Evolutionary conservation across 2,113 vertebrate genomes (phyloP).

Genomic region (Rhombomys opimus): DNA sequence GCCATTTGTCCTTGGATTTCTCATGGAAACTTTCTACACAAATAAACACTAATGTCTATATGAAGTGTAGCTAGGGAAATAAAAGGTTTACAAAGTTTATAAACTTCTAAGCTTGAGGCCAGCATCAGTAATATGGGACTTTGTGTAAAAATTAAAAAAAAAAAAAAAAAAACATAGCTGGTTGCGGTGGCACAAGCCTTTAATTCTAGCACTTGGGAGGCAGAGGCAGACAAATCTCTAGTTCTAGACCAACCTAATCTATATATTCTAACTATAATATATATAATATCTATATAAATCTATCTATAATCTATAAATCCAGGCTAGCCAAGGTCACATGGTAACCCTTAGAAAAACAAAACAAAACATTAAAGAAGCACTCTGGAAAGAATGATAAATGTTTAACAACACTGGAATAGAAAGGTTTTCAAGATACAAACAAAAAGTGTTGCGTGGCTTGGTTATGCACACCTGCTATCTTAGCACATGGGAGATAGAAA

Average conservation of each 20-base stretch:
- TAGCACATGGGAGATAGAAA: neutral
- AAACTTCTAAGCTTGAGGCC: neutral
- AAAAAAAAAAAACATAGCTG: neutral
- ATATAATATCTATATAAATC: too few species aligned
- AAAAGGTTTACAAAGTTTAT: slow-evolving; percentile 11
- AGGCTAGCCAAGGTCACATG: neutral
- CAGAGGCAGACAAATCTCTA: neutral
- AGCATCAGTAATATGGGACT: neutral
- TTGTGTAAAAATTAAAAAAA: neutral
- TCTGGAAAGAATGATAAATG: neutral
- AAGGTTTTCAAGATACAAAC: neutral
- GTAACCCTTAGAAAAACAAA: neutral
- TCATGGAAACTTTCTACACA: neutral
- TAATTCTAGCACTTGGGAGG: neutral
- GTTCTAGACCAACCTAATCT: neutral
- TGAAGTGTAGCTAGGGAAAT: neutral
- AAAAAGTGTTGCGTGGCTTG: neutral
- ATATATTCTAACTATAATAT: neutral
- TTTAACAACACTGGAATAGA: slow-evolving; percentile 4
- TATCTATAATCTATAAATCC: neutral
- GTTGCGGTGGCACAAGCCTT: neutral
- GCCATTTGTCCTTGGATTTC: neutral
- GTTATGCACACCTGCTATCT: neutral
- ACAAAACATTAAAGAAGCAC: neutral
- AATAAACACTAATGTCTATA: neutral